phyloP scores from a whole-genome alignment of 2,113 vertebrate species.

The Carettochelys insculpta region DNA sequence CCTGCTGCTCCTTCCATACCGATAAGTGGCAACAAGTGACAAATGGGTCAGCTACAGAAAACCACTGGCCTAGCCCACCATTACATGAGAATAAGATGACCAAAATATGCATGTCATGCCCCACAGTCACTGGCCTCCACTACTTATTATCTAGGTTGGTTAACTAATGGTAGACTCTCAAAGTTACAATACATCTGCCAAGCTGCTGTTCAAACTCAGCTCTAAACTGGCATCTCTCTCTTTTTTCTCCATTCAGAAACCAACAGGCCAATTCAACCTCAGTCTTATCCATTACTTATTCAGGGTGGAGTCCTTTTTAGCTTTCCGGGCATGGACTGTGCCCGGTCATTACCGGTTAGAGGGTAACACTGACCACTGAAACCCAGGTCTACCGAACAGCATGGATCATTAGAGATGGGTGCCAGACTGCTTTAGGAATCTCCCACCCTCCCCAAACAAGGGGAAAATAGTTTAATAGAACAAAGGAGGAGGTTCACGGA shows the following conservation, averaged over 20 bases:
- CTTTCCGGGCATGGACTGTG: background rate
- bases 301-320: constrained; percentile 16
- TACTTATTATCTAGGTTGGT: background rate
- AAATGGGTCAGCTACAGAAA: background rate
- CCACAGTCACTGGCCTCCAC: background rate
- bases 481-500: background rate
- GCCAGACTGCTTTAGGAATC: background rate
- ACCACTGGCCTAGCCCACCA: background rate
- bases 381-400: background rate
- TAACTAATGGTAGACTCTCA: constrained; percentile 16
- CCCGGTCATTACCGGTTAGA: background rate
- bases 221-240: constrained; percentile 19
- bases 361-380: background rate
- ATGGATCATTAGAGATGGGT: background rate
- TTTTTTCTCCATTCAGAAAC: background rate
- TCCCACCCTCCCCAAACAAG: background rate
- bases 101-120: background rate
- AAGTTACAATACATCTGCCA: constrained; percentile 16
- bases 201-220: constrained; percentile 7
- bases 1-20: background rate
- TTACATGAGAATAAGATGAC: background rate
- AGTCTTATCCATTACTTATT: background rate
- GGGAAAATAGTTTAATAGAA: background rate
- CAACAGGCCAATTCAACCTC: background rate
- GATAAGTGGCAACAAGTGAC: background rate